Conservation (phyloP, 2,888 invertebrate species). For the Rotaria macrura region DNA sequence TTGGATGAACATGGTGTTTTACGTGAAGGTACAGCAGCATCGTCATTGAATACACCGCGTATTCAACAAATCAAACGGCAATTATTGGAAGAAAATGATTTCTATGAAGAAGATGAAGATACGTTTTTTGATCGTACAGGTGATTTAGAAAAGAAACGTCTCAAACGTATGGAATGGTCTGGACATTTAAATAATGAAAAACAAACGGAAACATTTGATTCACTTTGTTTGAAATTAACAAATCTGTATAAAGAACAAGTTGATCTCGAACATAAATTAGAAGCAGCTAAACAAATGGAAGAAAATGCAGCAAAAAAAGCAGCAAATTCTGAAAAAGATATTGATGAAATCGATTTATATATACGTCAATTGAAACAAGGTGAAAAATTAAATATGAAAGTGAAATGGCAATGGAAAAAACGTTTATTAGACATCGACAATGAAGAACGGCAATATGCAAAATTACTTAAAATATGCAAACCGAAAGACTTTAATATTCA, state of each 20-base stretch:
- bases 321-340: background rate
- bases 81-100: slow-evolving; percentile 64
- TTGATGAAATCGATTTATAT: slow-evolving; percentile 30
- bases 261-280: slow-evolving; percentile 29
- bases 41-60: background rate
- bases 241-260: slow-evolving; percentile 20
- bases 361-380: slow-evolving; percentile 31
- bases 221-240: slow-evolving; percentile 20
- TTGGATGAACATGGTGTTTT: slow-evolving; percentile 56
- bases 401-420: slow-evolving; percentile 12
- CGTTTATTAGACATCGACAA: slow-evolving; percentile 30
- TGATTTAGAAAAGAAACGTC: slow-evolving; percentile 72
- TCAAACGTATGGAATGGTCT: slow-evolving; percentile 53
- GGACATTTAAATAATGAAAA: background rate
- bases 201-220: slow-evolving; percentile 32
- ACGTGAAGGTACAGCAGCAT: slow-evolving; percentile 21
- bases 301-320: slow-evolving; percentile 14
- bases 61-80: slow-evolving; percentile 35
- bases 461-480: slow-evolving; percentile 26
- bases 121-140: slow-evolving; percentile 88
- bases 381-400: slow-evolving; percentile 19
- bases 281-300: slow-evolving; percentile 10
- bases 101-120: slow-evolving; percentile 86
- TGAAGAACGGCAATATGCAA: slow-evolving; percentile 26
- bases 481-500: slow-evolving; percentile 22